Evolutionary conservation across 2,113 vertebrate species (phyloP), one percentile per base, ranked within the genome.

Genomic region (Ptychochromis oligacanthus): DNA sequence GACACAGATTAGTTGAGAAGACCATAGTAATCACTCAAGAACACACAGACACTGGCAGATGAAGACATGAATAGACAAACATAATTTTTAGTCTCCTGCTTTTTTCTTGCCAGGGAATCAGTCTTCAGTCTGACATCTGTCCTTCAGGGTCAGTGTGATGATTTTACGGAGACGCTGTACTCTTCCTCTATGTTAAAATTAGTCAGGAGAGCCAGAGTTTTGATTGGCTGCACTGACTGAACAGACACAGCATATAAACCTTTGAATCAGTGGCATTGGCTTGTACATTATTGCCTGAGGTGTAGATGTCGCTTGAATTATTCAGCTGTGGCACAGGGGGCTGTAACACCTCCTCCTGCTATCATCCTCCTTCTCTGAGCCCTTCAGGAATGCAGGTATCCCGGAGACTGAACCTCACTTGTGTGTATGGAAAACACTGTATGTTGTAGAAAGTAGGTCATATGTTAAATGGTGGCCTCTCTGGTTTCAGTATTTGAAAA

Each of bases 301-400:
- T 84, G 78, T 91, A 78, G 55, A 79, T 80, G 80, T 72, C 4
- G 4, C 76, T 64, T 93, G 65, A 88, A 93, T 93, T 89, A 93
- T 93, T 93, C 75, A 89, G 61, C 62, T 80, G 54, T 55, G 6
- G 61, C 80, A 67, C 75, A 80, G 65, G 84, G 54, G 74, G 79
- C 61, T 58, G 56, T 55, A 79, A 84, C 91, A 75, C 83, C 82
- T 72, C 85, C 65, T 81, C 43, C 43, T 86, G 43, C 31, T 76
- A 40, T 65, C 46, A 65, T 77, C 76, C 24, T 60, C 54, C 55
- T 49, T 55, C 49, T 65, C 56, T 10, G 18, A 31, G 18, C 58
- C 34, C 80, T 40, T 76, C 40, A 54, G 75, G 82, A 81, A 54
- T 65, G 7, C 75, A 81, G 77, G 75, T 81, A 28, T 76, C 58